phyloP scores from a whole-genome alignment of 2,888 invertebrate genomes.

The Torymus texanus region DNA sequence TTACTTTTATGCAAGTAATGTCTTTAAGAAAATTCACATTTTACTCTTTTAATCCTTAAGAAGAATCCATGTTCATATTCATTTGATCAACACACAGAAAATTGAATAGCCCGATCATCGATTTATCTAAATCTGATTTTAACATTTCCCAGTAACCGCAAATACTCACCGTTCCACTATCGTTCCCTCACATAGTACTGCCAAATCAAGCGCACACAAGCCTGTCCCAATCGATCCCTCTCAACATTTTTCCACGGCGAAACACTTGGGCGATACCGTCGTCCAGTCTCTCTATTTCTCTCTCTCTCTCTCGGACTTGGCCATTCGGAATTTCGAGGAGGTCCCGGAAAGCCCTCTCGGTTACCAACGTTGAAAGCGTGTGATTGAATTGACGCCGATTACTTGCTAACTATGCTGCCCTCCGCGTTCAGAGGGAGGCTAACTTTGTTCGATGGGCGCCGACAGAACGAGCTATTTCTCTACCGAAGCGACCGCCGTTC shows the following conservation, averaged over 20 bases:
- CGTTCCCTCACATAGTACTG: too few species aligned
- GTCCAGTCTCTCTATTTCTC: neutral
- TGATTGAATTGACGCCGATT: constrained; percentile 56
- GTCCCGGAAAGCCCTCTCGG: constrained; percentile 14
- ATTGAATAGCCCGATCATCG: too few species aligned
- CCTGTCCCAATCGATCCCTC: neutral
- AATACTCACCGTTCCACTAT: too few species aligned
- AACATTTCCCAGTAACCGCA: too few species aligned
- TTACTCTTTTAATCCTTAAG: too few species aligned
- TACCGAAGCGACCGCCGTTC: neutral
- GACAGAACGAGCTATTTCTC: constrained; percentile 36
- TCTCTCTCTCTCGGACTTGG: neutral
- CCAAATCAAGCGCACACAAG: neutral
- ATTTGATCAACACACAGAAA: too few species aligned
- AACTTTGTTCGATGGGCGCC: constrained; percentile 17
- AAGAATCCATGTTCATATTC: too few species aligned
- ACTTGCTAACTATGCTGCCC: constrained; percentile 51
- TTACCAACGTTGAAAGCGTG: constrained; percentile 46
- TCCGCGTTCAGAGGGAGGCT: neutral
- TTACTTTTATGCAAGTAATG: too few species aligned
- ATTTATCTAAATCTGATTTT: too few species aligned
- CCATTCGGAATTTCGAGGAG: constrained; percentile 35
- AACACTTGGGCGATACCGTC: neutral
- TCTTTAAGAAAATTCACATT: too few species aligned
- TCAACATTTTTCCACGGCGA: neutral